A percentile compares a stretch with the other conserved stretches of the same genome.
These are phyloP conservation scores for Zoanthus gigantus DNA, from an alignment of 92 coral and sea anemone genomes.

Conservation along the genomic window DNA sequence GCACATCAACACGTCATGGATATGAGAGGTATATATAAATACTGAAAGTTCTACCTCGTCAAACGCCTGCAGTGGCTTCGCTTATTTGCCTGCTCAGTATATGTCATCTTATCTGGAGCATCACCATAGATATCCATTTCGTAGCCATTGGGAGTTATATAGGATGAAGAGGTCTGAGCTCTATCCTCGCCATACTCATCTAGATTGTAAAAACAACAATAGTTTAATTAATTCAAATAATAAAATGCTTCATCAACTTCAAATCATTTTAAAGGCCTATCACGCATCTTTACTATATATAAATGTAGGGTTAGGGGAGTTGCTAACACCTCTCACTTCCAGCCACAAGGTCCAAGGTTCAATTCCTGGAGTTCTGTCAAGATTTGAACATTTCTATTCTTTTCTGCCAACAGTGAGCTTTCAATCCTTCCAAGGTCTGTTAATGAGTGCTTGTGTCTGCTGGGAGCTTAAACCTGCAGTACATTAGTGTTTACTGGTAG, in stretches of 20 bases:
- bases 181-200: slow-evolving; percentile 82
- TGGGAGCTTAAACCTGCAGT: too few relatives aligned
- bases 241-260: not conserved
- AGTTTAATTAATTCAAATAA: not conserved
- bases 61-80: slow-evolving; percentile 94
- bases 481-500: too few relatives aligned
- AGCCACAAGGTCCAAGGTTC: too few relatives aligned
- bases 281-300: too few relatives aligned
- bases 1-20: too few relatives aligned
- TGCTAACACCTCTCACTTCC: too few relatives aligned
- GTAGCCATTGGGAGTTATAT: slow-evolving; percentile 90
- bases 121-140: slow-evolving; percentile 99
- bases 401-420: too few relatives aligned
- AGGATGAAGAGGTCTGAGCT: slow-evolving; percentile 85
- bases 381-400: too few relatives aligned
- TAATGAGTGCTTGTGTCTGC: too few relatives aligned
- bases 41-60: slow-evolving; percentile 74
- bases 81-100: slow-evolving; percentile 98
- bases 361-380: too few relatives aligned
- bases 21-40: not conserved
- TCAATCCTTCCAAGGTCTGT: too few relatives aligned
- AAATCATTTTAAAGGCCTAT: not conserved
- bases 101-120: slow-evolving; percentile 99
- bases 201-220: slow-evolving; percentile 18
- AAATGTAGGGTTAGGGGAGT: too few relatives aligned